phyloP scores from a whole-genome alignment of 2,888 invertebrate species.

The Lasioglossum leucozonium region DNA sequence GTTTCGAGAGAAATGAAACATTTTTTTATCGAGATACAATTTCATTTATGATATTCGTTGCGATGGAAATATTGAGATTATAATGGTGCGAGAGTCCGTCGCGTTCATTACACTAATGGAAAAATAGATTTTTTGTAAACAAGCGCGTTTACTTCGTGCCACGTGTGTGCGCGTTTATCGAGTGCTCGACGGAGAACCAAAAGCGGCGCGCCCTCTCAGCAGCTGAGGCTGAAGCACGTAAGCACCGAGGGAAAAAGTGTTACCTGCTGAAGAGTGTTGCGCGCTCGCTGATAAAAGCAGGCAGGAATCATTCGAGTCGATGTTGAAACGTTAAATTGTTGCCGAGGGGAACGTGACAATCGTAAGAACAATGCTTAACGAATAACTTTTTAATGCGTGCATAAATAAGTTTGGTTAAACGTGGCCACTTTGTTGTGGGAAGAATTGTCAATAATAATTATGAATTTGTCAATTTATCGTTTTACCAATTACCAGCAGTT shows the following conservation, averaged over 20 bases:
- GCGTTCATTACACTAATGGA: background rate
- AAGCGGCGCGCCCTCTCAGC: background rate
- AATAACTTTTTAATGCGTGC: background rate
- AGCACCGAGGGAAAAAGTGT: background rate
- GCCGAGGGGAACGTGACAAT: background rate
- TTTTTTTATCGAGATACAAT: too few species aligned
- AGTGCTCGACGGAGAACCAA: background rate
- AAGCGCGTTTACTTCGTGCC: background rate
- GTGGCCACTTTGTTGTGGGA: too few species aligned
- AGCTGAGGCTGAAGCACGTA: background rate
- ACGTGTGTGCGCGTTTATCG: background rate
- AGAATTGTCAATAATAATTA: background rate
- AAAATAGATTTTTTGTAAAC: background rate
- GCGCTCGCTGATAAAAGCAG: background rate
- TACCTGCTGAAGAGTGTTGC: conserved; percentile 9
- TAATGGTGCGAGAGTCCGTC: background rate
- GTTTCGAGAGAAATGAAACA: background rate
- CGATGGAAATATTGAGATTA: too few species aligned
- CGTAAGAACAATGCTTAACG: background rate
- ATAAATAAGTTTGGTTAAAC: background rate
- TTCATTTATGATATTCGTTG: too few species aligned
- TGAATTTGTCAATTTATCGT: too few species aligned
- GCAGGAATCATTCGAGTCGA: background rate
- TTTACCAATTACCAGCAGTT: too few species aligned
- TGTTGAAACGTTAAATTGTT: background rate